Evolutionary conservation across 35 echinoderm and acorn worm genomes (phyloP).

Genomic region (Diadema setosum): DNA sequence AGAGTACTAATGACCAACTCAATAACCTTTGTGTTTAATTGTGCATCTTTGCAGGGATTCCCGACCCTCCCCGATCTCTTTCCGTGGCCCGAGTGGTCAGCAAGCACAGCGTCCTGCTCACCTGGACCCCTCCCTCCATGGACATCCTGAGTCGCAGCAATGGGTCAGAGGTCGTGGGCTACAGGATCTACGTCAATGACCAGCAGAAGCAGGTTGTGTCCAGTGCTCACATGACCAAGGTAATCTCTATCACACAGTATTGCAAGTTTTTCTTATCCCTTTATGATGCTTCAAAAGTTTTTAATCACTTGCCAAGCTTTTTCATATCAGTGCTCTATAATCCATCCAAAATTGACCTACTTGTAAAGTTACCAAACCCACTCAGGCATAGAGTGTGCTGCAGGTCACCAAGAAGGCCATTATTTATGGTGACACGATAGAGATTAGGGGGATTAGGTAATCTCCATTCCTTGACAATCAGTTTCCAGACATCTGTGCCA

Average conservation of each 20-base stretch:
- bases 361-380: no score
- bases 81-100: constrained; percentile 47
- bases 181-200: constrained; percentile 83
- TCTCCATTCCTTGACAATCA: no score
- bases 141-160: constrained; percentile 66
- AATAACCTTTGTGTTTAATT: no score
- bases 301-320: not conserved
- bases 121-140: constrained; percentile 67
- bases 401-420: no score
- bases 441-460: no score
- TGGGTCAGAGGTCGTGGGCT: constrained; percentile 76
- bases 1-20: no score
- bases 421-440: no score
- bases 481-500: no score
- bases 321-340: not conserved
- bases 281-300: no score
- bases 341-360: no score
- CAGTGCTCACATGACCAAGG: constrained; percentile 87
- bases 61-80: constrained; percentile 54
- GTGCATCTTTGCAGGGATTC: no score
- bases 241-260: not conserved
- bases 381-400: no score
- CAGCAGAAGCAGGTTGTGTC: constrained; percentile 85
- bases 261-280: not conserved
- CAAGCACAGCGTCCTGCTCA: constrained; percentile 63